phyloP scores from a whole-genome alignment of 2,888 invertebrate species.

The Stenchaetothrips biformis region DNA sequence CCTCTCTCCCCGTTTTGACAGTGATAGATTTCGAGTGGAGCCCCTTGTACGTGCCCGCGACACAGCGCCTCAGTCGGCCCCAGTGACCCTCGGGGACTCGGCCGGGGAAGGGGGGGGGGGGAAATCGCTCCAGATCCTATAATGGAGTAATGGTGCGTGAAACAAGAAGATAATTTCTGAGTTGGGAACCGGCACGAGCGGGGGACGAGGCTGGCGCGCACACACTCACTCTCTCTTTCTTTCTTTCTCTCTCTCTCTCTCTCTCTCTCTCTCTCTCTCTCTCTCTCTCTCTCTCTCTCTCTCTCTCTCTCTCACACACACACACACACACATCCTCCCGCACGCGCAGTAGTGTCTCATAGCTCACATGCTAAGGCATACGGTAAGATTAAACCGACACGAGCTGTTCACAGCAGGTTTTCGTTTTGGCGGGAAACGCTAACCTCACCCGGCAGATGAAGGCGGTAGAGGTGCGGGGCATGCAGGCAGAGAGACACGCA shows the following conservation, averaged over 20 bases:
- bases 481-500: not conserved
- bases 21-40: not conserved
- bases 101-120: not conserved
- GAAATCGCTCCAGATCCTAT: not conserved
- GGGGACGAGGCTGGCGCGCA: not conserved
- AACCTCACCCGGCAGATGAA: too few species aligned
- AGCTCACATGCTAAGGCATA: too few species aligned
- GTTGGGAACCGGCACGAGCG: not conserved
- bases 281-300: too few species aligned
- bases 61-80: not conserved
- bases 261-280: too few species aligned
- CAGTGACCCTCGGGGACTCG: not conserved
- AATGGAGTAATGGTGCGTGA: constrained; percentile 7
- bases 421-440: too few species aligned
- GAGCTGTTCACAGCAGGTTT: too few species aligned
- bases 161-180: constrained; percentile 19
- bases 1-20: not conserved
- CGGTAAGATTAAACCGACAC: too few species aligned
- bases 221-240: too few species aligned
- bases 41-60: not conserved
- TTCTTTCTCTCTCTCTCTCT: too few species aligned
- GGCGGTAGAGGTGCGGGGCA: not conserved
- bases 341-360: too few species aligned
- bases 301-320: too few species aligned
- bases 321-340: too few species aligned